Base-by-base conservation (phyloP, 2,797 vertebrate genomes). In the Pipistrellus pygmaeus region DNA sequence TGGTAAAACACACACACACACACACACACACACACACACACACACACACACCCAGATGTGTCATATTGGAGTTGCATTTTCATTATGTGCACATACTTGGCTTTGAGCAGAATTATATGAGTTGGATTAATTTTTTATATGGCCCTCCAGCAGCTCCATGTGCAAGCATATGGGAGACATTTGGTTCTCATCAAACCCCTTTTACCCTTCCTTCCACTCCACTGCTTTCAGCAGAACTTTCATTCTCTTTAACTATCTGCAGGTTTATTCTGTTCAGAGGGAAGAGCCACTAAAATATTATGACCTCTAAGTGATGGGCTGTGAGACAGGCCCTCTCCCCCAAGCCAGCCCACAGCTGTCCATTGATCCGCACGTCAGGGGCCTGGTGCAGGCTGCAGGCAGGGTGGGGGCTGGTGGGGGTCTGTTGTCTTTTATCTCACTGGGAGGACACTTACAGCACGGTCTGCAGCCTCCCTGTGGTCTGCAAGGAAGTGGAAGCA, bases 221-320 rank as follows among this genome's bases (percentile, higher is more conserved):
- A 92, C 66, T 96, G 68, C 95, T 97, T 88, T 96, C 85, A 95
- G 68, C 75, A 71, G 46, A 48, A n/a, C 46, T 93, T 97, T 96
- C 88, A 96, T 93, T 94, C 87, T 64, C 57, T 96, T 97, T 97
- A 98, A 97, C 96, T 91, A 96, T 80, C 96, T 14, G 1, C 75
- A 96, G 75, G 7, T 97, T 96, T 73, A 91, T 96, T 96, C 95
- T 95, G 1, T 91, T 57, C 85, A 71, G 91, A 66, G 90, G 86
- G 90, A 82, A 91, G 69, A 97, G 75, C 88, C 83, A 57, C 90
- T 80, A 90, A n/a, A 62, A 84, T 95, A 96, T 98, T 96, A 95
- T 98, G 96, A 97, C 88, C 90, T 92, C 75, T 73, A 38, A 94
- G 80, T 93, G 32, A 90, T 25, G 11, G 32, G 51, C 94, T 93